A percentile compares a stretch with the other conserved stretches of the same genome.
Conservation (phyloP, 2,113 vertebrate genomes). For the Hyperopisus bebe region DNA sequence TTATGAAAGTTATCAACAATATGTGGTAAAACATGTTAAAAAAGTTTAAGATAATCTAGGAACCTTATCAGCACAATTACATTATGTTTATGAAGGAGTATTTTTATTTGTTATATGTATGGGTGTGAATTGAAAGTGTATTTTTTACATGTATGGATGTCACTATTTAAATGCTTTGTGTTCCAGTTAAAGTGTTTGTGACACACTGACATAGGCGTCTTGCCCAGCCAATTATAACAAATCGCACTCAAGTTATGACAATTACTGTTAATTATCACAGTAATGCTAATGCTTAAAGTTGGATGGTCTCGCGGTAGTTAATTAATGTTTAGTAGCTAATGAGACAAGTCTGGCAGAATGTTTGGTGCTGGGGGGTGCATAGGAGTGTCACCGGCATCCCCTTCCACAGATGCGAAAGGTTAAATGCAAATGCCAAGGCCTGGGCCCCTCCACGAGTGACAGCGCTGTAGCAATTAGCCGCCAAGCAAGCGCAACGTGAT, state of each 20-base stretch:
- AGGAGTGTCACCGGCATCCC: neutral
- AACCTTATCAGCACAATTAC: neutral
- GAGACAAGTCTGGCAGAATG: conserved; percentile 4
- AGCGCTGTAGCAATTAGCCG: neutral
- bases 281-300: neutral
- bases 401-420: neutral
- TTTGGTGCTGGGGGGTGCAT: neutral
- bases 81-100: neutral
- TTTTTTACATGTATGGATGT: neutral
- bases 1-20: neutral
- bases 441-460: neutral
- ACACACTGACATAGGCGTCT: neutral
- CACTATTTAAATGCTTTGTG: conserved; percentile 1
- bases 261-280: neutral
- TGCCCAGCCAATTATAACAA: neutral
- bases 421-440: neutral
- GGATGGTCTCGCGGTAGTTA: neutral
- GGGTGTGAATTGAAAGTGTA: neutral
- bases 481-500: neutral
- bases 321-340: conserved; percentile 6
- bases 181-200: neutral
- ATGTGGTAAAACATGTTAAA: neutral
- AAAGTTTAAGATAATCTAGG: neutral
- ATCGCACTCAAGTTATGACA: neutral
- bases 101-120: neutral